These are phyloP conservation scores for Didymodactylos carnosus DNA, from an alignment of 2,888 invertebrate genomes.

Conservation along the genomic window DNA sequence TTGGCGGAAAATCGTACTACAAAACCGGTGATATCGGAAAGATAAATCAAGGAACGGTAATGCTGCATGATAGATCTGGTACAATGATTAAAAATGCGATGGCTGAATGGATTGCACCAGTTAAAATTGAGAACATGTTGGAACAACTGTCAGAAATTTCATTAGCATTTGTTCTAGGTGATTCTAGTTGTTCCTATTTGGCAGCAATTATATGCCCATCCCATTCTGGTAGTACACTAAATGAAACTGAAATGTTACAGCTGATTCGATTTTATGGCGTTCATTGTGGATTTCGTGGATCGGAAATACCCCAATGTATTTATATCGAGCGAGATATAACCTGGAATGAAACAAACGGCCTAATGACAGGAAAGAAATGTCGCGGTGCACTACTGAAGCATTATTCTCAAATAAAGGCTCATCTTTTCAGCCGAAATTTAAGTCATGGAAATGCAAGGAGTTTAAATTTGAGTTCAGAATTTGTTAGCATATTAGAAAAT, in stretches of 20 bases:
- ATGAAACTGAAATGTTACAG: not conserved
- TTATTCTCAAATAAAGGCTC: not conserved
- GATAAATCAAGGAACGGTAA: not conserved
- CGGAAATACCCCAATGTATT: not conserved
- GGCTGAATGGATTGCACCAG: not conserved
- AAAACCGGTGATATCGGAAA: not conserved
- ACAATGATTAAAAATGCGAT: not conserved
- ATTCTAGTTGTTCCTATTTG: not conserved
- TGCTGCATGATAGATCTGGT: not conserved
- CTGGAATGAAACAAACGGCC: not conserved
- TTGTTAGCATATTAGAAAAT: not conserved
- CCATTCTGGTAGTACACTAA: not conserved
- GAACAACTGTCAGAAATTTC: not conserved
- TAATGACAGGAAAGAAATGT: not conserved
- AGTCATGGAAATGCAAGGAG: not conserved
- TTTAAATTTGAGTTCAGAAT: not conserved
- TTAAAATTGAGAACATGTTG: not conserved
- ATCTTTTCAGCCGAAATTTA: not conserved
- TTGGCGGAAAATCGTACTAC: not conserved
- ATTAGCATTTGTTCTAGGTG: not conserved
- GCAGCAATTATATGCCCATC: not conserved
- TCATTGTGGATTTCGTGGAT: not conserved
- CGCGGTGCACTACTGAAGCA: not conserved
- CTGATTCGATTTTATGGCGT: not conserved
- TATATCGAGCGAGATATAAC: not conserved